Evolutionary conservation across 2,113 vertebrate genomes (phyloP), one percentile per base, ranked within the genome.

Genomic region (Macaca nemestrina): DNA sequence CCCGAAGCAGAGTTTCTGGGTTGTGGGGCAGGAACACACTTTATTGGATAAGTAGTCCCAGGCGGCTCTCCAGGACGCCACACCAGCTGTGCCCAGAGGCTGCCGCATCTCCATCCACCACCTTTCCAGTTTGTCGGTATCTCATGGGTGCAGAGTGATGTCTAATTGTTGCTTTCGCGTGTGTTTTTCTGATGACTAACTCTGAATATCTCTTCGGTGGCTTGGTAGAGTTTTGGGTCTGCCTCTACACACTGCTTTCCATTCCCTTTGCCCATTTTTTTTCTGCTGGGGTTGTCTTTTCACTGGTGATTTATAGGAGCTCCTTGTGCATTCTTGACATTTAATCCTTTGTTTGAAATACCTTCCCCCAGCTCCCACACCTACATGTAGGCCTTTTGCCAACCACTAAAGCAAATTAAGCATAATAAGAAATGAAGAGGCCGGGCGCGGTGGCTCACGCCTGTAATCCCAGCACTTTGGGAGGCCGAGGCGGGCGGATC

Each of bases 21-120:
- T 3, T 5, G 8, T 12, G 64, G 23, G 25, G 7, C 76, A 55
- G 0, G 0, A 0, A 23, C 10, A 48, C 11, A 7, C 87, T 18
- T 76, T 82, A 75, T 3, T 20, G 27, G 1, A 13, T 18, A 64
- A 59, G 67, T 0, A 14, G 14, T 20, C 59, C 10, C 16, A 6
- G 12, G 18, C 5, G 55, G 81, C 16, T 61, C 25, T 43, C 85
- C 22, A 61, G 22, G 27, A 23, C 4, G 78, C 59, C 48, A 1
- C 30, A 7, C 35, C 45, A 27, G 13, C 72, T 16, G 27, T 8
- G 75, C 22, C 6, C 17, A 0, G 12, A 10, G 11, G n/a, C 48
- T 27, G 25, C 83, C 9, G 5, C 3, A 8, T 32, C 70, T 50
- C 43, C 32, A 27, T 23, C 27, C 55, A 48, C 32, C 43, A 23